phyloP scores from a whole-genome alignment of 2,113 vertebrate species.

The Lanius collurio region DNA sequence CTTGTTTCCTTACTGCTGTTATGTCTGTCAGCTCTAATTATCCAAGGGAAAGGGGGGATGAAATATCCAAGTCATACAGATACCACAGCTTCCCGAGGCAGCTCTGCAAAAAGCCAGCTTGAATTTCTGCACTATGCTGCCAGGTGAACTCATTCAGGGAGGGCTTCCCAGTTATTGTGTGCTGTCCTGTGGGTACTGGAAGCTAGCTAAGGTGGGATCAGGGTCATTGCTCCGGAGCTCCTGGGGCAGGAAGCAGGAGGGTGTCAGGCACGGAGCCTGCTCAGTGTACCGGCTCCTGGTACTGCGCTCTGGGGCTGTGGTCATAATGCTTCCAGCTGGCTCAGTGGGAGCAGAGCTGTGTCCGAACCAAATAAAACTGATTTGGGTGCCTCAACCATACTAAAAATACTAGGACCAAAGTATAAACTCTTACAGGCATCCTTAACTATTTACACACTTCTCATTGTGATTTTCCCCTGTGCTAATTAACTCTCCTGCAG shows the following conservation, averaged over 20 bases:
- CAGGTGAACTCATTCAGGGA: rapidly evolving
- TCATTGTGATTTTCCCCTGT: background rate
- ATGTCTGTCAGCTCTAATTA: background rate
- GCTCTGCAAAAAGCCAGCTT: background rate
- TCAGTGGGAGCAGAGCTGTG: background rate
- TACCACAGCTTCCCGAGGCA: background rate
- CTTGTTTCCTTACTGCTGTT: background rate
- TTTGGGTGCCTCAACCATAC: background rate
- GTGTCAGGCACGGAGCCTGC: background rate
- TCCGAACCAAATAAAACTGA: background rate
- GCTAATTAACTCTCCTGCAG: background rate
- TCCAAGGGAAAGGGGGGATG: background rate
- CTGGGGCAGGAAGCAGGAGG: background rate
- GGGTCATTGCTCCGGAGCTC: background rate
- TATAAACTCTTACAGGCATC: background rate
- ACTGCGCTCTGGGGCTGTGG: background rate
- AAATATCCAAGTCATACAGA: background rate
- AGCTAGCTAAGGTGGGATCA: background rate
- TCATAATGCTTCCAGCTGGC: background rate
- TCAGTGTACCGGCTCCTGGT: background rate
- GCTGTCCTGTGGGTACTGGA: rapidly evolving
- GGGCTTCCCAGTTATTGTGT: background rate
- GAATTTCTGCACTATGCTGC: background rate
- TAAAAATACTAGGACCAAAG: background rate
- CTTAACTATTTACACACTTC: background rate